Evolutionary conservation across 2,888 invertebrate genomes (phyloP), one percentile per base, ranked within the genome.

Genomic region (Agrotis segetum): DNA sequence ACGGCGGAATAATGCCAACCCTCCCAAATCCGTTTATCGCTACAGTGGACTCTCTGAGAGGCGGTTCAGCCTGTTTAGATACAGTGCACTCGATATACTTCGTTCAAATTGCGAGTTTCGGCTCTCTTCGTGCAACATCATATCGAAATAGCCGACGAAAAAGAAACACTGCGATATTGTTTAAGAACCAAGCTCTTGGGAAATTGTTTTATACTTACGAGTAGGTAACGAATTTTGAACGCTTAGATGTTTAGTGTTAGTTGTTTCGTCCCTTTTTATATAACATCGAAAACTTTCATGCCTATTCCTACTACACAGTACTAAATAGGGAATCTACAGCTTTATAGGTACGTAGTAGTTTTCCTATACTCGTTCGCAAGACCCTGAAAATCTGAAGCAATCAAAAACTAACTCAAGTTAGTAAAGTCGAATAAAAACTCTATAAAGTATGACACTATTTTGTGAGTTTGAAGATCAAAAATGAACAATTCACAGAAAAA

Each of bases 11-110:
- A 93, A 91, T 91, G 88, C 89, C 88, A 88, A 87, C 89, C 91
- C 91, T 88, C 90, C 91, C 88, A 93, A 93, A 95, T 94, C 93
- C 93, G 92, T 94, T 95, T 94, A 95, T 94, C 93, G 91, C 88
- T 87, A 88, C 88, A 91, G 88, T 88, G 88, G 90, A 91, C 91
- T 92, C 88, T 82, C 83, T 67, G 67, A 83, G 86, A 88, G 86
- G 84, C 89, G 86, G 85, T 88, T 86, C 85, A 86, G 85, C 88
- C 88, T 90, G 88, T 90, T 92, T 89, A 91, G 91, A 92, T 89
- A 88, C 90, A 92, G 91, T 90, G 91, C 91, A 91, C 88, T 90
- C 90, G 89, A 91, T 91, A 92, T 90, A 90, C 88, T 83, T 81
- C 74, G 82, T 85, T 86, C 87, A 85, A 88, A 88, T 87, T 84